These are phyloP conservation scores for Crotalus viridis DNA, from an alignment of 2,113 vertebrate genomes.

Conservation along the genomic window DNA sequence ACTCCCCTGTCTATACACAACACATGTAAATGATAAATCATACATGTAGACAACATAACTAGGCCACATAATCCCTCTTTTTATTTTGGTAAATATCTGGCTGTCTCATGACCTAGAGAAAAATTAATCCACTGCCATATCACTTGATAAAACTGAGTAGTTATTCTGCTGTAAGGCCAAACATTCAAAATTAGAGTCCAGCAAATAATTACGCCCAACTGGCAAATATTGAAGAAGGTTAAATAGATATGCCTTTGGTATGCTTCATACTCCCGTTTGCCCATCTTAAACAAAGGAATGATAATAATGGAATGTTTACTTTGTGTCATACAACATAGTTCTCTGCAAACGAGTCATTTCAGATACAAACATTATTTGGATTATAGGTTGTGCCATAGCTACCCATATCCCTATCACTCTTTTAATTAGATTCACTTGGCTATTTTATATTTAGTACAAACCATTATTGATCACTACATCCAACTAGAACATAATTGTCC, in stretches of 20 bases:
- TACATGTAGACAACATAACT: background rate
- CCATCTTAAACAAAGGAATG: background rate
- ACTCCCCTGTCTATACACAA: background rate
- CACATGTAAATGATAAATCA: background rate
- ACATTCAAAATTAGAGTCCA: background rate
- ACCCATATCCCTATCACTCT: too few relatives aligned
- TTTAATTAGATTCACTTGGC: background rate
- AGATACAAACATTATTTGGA: background rate
- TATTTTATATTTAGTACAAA: background rate
- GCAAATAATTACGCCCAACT: constrained; percentile 31
- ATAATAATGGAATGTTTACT: constrained; percentile 12
- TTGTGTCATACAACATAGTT: background rate
- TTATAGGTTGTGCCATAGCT: background rate
- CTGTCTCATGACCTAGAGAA: background rate
- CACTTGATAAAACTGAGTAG: background rate
- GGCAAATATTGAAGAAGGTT: constrained; percentile 9
- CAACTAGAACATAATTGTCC: background rate
- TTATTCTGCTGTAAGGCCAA: background rate
- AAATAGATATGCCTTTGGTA: constrained; percentile 10
- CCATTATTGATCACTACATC: background rate
- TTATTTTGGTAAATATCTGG: background rate
- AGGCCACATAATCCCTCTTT: background rate
- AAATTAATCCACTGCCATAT: background rate
- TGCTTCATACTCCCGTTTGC: background rate
- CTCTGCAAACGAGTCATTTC: background rate